Evolutionary conservation across 1,140 invertebrate genomes (phyloP), one percentile per base, ranked within the genome.

Genomic region (Halictus rubicundus): DNA sequence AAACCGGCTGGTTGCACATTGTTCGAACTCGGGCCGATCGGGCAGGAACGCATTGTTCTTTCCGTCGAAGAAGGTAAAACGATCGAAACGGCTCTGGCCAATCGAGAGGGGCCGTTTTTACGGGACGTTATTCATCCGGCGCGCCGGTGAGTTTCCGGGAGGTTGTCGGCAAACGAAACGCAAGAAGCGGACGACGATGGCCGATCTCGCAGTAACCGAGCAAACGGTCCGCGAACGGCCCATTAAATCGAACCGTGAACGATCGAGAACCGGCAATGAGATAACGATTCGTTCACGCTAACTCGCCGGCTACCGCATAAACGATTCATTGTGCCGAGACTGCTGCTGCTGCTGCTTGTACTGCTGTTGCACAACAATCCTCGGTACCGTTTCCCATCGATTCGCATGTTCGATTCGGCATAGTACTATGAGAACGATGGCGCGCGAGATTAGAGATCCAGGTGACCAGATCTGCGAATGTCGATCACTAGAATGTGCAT

Each of bases 181-280:
- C 59, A 64, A 78, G 61, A 42, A 42, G 54, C 66, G 7, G 52
- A n/a, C 72, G 76, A 52, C 1, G 49, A 59, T 27, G 68, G 66
- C 70, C 71, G 81, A 14, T 68, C 75, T 68, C 69, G 68, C 71
- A 68, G 60, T 71, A 70, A 76, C 23, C 54, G 73, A 68, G 57
- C 66, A 66, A 85, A 81, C 61, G 72, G 72, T 73, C 63, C 60
- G 68, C 60, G 68, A 81, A 81, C 69, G 70, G 74, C 73, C 74
- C 70, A 84, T 85, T 84, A 84, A 85, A 84, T 81, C 84, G 82
- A 49, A 32, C 49, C 65, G 66, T 64, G 71, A 82, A 85, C 69
- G 70, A 81, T 68, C 79, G 54, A 65, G 60, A 49, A 52, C 57
- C 73, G 57, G 72, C 66, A 71, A 76, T 64, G 83, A 86, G 79